phyloP scores from a whole-genome alignment of 2,797 vertebrate species.

The Anolis apletophallus region DNA sequence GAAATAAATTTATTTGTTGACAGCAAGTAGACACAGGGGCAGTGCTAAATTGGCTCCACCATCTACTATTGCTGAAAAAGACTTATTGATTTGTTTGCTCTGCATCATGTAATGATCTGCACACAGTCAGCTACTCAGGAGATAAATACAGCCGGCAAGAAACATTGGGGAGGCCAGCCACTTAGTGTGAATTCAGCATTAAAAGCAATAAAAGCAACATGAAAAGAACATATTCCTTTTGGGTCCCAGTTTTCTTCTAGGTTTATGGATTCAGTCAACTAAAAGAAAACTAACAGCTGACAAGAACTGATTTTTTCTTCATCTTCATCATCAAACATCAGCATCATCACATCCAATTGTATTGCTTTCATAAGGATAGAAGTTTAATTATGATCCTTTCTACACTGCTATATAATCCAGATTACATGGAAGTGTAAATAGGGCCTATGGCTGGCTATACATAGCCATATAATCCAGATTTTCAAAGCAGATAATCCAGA shows the following conservation, averaged over 20 bases:
- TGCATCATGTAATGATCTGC: neutral
- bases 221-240: neutral
- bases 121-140: neutral
- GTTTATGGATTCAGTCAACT: neutral
- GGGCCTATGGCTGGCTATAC: too few relatives aligned
- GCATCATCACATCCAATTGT: neutral
- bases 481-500: too few relatives aligned
- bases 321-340: too few relatives aligned
- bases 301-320: neutral
- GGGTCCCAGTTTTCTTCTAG: conserved; percentile 24
- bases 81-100: neutral
- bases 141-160: conserved; percentile 1
- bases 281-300: neutral
- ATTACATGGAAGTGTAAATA: too few relatives aligned
- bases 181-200: conserved; percentile 9
- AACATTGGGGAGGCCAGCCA: neutral
- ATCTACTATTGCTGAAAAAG: neutral
- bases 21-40: conserved; percentile 10
- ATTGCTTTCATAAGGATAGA: neutral
- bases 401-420: too few relatives aligned
- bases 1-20: neutral
- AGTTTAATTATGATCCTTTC: too few relatives aligned
- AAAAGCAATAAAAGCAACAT: conserved; percentile 10
- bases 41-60: neutral
- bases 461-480: too few relatives aligned